Evolutionary conservation across 2,888 invertebrate species (phyloP).

Genomic region (Eupithecia inturbata): DNA sequence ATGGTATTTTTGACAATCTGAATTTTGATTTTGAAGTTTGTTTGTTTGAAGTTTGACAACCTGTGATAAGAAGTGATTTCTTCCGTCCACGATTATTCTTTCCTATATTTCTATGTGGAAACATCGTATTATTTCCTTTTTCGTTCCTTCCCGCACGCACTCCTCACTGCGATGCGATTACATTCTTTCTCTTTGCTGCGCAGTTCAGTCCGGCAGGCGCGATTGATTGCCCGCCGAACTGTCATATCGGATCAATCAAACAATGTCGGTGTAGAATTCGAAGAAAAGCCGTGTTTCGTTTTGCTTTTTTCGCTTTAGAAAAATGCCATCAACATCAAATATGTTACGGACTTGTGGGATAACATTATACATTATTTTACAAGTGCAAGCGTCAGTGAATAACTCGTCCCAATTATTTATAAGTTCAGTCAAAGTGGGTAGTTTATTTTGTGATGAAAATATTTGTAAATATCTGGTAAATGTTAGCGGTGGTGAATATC

Average conservation of each 20-base stretch:
- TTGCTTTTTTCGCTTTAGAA: conserved; percentile 55
- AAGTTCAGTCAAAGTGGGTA: conserved; percentile 61
- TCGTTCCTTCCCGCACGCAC: not conserved
- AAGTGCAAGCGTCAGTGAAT: conserved; percentile 57
- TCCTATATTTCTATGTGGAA: conserved; percentile 1
- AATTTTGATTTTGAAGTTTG: not conserved
- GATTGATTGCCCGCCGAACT: conserved; percentile 46
- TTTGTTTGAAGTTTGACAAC: not conserved
- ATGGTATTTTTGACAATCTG: not conserved
- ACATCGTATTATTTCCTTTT: not conserved
- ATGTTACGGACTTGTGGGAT: conserved; percentile 81
- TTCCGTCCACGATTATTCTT: not conserved
- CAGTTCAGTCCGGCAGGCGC: not conserved
- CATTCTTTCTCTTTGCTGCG: no score
- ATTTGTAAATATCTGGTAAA: conserved; percentile 80
- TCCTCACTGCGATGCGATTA: no score
- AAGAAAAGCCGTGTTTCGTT: conserved; percentile 58
- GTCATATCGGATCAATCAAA: conserved; percentile 64
- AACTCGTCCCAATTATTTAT: conserved; percentile 59
- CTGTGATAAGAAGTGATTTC: not conserved
- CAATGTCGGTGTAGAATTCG: conserved; percentile 65
- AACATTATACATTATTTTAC: conserved; percentile 64
- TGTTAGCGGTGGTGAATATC: conserved; percentile 70
- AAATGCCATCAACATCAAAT: conserved; percentile 70
- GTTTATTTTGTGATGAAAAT: conserved; percentile 58